Percentiles rank a stretch among this genome's conserved stretches.
phyloP scores from a whole-genome alignment of 2,113 vertebrate genomes.

The Odontophorus gujanensis region DNA sequence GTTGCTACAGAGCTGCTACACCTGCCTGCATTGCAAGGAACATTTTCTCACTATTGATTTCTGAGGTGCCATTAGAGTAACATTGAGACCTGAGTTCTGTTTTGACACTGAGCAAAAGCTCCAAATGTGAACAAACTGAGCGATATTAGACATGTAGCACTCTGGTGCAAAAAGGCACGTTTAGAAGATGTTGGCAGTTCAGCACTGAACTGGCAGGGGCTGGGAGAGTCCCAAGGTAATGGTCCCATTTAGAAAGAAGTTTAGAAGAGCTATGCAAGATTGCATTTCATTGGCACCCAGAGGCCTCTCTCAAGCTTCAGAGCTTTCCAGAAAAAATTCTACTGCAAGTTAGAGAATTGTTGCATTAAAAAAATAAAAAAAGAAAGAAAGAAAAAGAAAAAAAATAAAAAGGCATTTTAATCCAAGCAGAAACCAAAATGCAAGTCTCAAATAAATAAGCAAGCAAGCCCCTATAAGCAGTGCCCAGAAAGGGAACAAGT shows the following conservation, averaged over 20 bases:
- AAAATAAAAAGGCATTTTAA: neutral
- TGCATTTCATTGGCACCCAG: neutral
- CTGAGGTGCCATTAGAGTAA: neutral
- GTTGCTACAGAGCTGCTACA: neutral
- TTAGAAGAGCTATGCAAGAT: neutral
- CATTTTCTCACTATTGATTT: neutral
- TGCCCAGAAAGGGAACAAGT: neutral
- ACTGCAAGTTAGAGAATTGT: neutral
- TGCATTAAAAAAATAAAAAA: neutral
- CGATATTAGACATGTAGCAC: neutral
- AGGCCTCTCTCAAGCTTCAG: neutral
- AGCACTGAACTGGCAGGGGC: neutral
- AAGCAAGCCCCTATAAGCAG: neutral
- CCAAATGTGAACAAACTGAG: neutral
- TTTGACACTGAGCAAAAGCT: neutral
- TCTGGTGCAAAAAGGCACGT: neutral
- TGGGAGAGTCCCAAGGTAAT: neutral
- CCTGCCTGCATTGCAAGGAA: neutral
- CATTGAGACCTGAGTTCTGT: neutral
- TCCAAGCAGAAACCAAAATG: neutral
- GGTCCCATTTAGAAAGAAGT: neutral
- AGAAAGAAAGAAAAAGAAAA: too few relatives aligned
- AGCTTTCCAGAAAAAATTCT: neutral
- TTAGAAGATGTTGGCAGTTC: neutral
- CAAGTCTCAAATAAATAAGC: neutral